Percentiles rank a stretch among this genome's conserved stretches.
Conservation (phyloP, 2,113 vertebrate species). For the Agapornis roseicollis region DNA sequence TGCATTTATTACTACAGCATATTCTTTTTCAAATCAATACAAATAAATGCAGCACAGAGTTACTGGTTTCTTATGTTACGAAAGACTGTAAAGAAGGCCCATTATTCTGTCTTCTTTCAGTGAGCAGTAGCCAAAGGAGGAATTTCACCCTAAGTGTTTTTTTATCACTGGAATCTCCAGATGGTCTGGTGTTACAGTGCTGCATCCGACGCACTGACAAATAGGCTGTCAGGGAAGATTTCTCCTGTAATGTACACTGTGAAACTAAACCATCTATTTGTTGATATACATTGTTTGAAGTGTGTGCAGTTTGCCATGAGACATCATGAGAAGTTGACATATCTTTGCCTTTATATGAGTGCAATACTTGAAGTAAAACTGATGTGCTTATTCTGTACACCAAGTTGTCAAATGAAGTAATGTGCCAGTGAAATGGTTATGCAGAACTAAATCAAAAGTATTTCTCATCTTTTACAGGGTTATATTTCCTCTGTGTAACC, state of each 20-base stretch:
- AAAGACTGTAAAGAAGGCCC: neutral
- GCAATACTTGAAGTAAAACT: neutral
- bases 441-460: neutral
- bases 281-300: slow-evolving; percentile 58
- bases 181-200: slow-evolving; percentile 49
- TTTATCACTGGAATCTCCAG: slow-evolving; percentile 41
- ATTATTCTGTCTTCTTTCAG: slow-evolving; percentile 33
- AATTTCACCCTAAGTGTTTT: slow-evolving; percentile 39
- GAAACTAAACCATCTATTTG: slow-evolving; percentile 50
- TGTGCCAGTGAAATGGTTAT: neutral
- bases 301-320: slow-evolving; percentile 34
- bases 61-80: neutral
- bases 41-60: slow-evolving; percentile 10
- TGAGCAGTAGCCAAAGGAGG: slow-evolving; percentile 21
- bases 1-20: neutral
- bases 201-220: slow-evolving; percentile 49
- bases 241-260: slow-evolving; percentile 58
- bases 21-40: neutral
- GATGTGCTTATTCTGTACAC: neutral
- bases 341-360: neutral
- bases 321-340: neutral
- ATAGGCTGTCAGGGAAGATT: slow-evolving; percentile 58
- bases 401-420: neutral
- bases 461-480: neutral
- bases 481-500: neutral